Percentiles rank a stretch among this genome's conserved stretches.
phyloP scores from a whole-genome alignment of 2,113 vertebrate genomes.

The Ellobius talpinus region DNA sequence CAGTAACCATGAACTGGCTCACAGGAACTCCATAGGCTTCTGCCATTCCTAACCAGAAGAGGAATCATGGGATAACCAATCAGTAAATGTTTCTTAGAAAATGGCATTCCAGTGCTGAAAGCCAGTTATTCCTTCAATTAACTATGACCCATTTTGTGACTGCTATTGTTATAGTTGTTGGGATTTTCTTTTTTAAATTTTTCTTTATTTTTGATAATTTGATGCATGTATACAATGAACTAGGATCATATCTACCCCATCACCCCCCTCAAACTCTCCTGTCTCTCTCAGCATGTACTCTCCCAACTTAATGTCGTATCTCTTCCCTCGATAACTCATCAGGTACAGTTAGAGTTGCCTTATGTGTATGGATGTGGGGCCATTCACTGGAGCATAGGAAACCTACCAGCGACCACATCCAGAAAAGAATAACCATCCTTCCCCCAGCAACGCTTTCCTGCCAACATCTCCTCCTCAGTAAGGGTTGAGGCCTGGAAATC shows the following conservation, averaged over 20 bases:
- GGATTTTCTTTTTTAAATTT: background rate
- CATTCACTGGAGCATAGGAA: background rate
- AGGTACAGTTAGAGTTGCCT: background rate
- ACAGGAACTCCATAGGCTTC: background rate
- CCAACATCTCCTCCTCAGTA: background rate
- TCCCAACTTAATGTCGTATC: background rate
- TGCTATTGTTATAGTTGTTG: background rate
- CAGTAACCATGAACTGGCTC: background rate
- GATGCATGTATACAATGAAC: no score
- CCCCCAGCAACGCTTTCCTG: background rate
- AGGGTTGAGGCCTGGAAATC: background rate
- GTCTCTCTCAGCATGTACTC: background rate
- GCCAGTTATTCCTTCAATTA: background rate
- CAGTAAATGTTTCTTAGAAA: background rate
- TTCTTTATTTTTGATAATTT: background rate
- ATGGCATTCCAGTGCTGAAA: slow-evolving; percentile 12
- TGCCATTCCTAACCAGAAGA: background rate
- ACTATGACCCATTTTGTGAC: background rate
- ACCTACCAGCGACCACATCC: background rate
- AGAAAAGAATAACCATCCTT: no score
- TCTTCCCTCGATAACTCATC: background rate
- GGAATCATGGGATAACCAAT: background rate
- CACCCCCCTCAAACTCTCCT: no score
- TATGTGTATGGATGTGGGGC: background rate
- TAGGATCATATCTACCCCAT: background rate